Evolutionary conservation across 2,113 vertebrate species (phyloP).

Genomic region (Corvus hawaiiensis): DNA sequence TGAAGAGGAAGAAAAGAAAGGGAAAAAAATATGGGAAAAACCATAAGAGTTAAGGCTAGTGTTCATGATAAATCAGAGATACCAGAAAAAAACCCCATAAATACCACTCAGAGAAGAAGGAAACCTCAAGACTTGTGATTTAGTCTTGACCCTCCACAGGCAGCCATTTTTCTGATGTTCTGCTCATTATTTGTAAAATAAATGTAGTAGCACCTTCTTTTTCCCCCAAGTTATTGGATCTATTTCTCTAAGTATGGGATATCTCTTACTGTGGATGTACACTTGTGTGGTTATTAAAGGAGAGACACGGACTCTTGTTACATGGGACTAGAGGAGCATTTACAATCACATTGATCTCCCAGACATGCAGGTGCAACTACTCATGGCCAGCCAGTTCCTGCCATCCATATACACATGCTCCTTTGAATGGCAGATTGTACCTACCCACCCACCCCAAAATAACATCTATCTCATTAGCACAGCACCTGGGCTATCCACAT

Average conservation of each 20-base stretch:
- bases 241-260: background rate
- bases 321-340: conserved; percentile 8
- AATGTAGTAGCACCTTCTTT: background rate
- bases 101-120: background rate
- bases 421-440: conserved; percentile 48
- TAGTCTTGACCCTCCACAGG: background rate
- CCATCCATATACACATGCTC: conserved; percentile 38
- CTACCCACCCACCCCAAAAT: conserved; percentile 51
- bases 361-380: conserved; percentile 58
- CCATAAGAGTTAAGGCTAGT: background rate
- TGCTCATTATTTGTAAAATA: background rate
- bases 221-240: background rate
- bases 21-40: background rate
- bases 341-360: conserved; percentile 31
- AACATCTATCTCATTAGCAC: conserved; percentile 52
- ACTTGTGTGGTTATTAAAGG: background rate
- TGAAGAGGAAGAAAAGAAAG: background rate
- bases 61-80: background rate
- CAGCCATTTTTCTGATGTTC: background rate
- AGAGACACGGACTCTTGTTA: conserved; percentile 8
- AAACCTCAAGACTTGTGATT: background rate
- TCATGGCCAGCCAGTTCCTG: conserved; percentile 54
- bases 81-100: background rate
- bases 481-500: conserved; percentile 53
- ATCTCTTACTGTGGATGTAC: background rate